A percentile compares a stretch with the other conserved stretches of the same genome.
These are phyloP conservation scores for Sebastes aleutianus DNA, from an alignment of 2,797 vertebrate genomes.

Conservation along the genomic window DNA sequence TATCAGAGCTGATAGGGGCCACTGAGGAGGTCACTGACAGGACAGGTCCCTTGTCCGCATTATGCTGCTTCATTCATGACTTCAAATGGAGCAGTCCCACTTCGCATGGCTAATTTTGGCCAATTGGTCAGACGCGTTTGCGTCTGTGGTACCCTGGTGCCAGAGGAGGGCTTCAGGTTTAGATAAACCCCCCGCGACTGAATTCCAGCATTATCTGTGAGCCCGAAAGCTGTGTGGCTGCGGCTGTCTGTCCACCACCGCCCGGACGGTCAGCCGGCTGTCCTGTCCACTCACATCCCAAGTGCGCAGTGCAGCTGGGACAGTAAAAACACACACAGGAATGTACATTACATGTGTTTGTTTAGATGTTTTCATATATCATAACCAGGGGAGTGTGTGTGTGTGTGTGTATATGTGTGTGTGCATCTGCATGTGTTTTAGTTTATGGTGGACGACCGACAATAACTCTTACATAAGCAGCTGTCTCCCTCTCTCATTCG, in stretches of 20 bases:
- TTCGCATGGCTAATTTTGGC: conserved; percentile 81
- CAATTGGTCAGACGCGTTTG: conserved; percentile 64
- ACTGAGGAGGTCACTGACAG: conserved; percentile 64
- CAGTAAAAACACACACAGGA: conserved; percentile 58
- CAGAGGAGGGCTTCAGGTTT: conserved; percentile 74
- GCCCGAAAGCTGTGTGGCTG: conserved; percentile 47
- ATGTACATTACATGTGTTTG: conserved; percentile 58
- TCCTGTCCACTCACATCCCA: conserved; percentile 40
- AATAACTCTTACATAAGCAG: conserved; percentile 81
- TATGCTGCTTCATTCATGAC: conserved; percentile 62
- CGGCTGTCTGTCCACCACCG: conserved; percentile 48
- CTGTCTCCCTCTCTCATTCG: conserved; percentile 80
- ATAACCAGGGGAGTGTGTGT: conserved; percentile 39
- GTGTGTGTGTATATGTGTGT: conserved; percentile 4
- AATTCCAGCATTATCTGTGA: conserved; percentile 80
- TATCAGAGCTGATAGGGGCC: conserved; percentile 70
- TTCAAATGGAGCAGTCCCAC: conserved; percentile 74
- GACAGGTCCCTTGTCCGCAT: conserved; percentile 24
- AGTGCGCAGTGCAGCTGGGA: conserved; percentile 27
- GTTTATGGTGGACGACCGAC: conserved; percentile 66
- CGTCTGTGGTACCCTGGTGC: conserved; percentile 65
- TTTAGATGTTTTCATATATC: conserved; percentile 54
- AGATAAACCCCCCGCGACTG: conserved; percentile 72
- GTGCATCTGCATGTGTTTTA: conserved; percentile 40
- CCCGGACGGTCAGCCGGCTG: conserved; percentile 30